Evolutionary conservation across 2,888 invertebrate genomes (phyloP), one percentile per base, ranked within the genome.

Genomic region (Lottia gigantea): DNA sequence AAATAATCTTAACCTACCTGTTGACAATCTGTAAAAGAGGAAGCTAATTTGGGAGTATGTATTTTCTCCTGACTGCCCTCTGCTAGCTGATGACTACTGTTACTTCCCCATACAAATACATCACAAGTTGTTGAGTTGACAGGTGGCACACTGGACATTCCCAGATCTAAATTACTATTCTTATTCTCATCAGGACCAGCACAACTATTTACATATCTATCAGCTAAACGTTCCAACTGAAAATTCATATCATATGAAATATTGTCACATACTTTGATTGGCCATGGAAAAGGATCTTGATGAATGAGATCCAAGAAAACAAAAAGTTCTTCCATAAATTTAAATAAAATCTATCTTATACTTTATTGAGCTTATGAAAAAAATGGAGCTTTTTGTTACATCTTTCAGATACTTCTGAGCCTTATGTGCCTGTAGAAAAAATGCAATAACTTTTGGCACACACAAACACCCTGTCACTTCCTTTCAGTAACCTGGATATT

Each of bases 71-170:
- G 90, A 62, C 87, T 90, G 12, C 91, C 92, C 81, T 92, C 92
- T 11, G 92, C 92, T 55, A 92, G 85, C 81, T 92, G 92, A 84
- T 91, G 91, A 8, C 92, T 92, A 7, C 92, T 92, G 87, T 92
- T 92, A 80, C 92, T 92, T 2, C 92, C 92, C 92, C 92, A 92
- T 25, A 92, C 91, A 84, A 90, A 92, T 16, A 91, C 91, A 81
- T 91, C 91, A 80, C 90, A 81, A 7, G 49, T 66, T 49, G 49
- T 62, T 46, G 75, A 73, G 55, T 45, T 66, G 64, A 19, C 68
- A 62, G 1, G 70, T 65, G 19, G 74, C 66, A 26, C 68, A 55
- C 15, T 31, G 23, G 46, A 23, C 26, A 26, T 66, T 15, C 46
- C 66, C 23, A 71, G 46, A 68, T 71, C 23, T 66, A 71, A 46